Conservation (phyloP, 2,113 vertebrate genomes). For the Bothrops jararaca region DNA sequence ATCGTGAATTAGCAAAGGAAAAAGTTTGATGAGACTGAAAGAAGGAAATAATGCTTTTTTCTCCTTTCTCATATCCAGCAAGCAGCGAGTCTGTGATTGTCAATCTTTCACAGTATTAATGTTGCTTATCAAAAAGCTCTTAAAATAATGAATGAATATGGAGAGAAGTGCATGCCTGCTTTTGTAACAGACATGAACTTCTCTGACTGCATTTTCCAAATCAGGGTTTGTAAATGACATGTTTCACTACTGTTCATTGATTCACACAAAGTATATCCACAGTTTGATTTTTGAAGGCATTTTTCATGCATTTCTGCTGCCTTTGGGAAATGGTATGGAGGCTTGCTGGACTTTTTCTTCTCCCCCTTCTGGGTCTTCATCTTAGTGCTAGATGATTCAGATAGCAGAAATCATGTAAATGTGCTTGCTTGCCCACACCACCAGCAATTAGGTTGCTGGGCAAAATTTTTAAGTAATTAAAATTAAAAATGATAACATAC, state of each 20-base stretch:
- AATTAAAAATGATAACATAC: background rate
- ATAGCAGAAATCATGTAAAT: background rate
- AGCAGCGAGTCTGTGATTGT: background rate
- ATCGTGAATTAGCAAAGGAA: background rate
- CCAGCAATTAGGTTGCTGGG: background rate
- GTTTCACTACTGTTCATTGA: background rate
- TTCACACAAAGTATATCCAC: background rate
- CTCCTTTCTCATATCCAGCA: background rate
- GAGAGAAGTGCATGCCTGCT: background rate
- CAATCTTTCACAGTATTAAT: background rate
- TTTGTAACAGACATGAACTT: background rate
- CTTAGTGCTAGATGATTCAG: conserved; percentile 19
- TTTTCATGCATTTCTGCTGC: background rate
- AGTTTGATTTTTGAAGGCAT: background rate
- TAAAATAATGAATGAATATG: background rate
- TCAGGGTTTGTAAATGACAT: background rate
- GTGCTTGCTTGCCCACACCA: background rate
- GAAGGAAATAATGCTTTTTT: background rate
- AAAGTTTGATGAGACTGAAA: background rate
- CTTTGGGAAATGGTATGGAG: background rate
- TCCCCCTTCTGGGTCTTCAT: background rate
- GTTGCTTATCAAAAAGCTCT: conserved; percentile 5
- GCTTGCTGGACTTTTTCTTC: background rate
- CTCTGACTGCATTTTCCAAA: background rate
- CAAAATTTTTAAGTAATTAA: background rate